Conservation (phyloP, 2,113 vertebrate genomes). For the Dryoscopus gambensis region DNA sequence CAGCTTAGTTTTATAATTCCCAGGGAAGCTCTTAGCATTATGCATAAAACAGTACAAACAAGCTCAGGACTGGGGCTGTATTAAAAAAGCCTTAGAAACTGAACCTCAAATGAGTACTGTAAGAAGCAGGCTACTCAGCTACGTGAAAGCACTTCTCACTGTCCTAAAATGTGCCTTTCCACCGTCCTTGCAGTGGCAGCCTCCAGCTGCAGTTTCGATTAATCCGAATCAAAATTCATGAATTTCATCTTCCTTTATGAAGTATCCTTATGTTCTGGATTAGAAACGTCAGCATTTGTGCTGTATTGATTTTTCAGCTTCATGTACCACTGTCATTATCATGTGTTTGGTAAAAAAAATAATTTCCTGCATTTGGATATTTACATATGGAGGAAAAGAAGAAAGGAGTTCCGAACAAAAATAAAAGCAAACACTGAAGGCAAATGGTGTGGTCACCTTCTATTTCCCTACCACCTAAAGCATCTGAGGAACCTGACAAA, state of each 20-base stretch:
- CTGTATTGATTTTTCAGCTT: neutral
- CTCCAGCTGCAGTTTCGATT: neutral
- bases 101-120: neutral
- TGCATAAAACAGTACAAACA: neutral
- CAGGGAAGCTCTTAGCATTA: neutral
- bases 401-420: neutral
- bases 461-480: neutral
- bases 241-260: neutral
- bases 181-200: neutral
- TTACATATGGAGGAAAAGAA: neutral
- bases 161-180: neutral
- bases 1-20: neutral
- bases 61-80: neutral
- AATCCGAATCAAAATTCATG: neutral
- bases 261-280: neutral
- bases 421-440: neutral
- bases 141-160: neutral
- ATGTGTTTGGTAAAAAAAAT: neutral
- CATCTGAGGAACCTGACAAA: neutral
- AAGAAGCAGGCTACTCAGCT: neutral
- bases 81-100: neutral
- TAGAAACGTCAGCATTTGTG: neutral
- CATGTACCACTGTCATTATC: neutral
- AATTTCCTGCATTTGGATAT: neutral
- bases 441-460: neutral